A percentile compares a stretch with the other conserved stretches of the same genome.
Evolutionary conservation across 2,888 invertebrate species (phyloP).

Genomic region (Lasius fuliginosus): DNA sequence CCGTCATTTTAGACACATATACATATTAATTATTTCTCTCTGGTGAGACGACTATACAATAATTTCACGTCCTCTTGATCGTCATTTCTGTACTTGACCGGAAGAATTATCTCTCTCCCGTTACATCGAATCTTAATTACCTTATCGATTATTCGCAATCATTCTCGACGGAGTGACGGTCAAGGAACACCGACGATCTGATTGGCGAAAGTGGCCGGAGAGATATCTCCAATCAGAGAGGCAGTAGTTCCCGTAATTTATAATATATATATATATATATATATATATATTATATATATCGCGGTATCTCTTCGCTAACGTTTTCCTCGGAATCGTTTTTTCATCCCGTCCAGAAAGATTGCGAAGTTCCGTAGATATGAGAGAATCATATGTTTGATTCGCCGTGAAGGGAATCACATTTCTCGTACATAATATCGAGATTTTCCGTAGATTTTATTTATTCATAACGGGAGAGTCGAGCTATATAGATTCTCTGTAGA

Average conservation of each 20-base stretch:
- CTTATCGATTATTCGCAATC: slow-evolving; percentile 55
- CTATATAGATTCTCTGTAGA: not conserved
- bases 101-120: slow-evolving; percentile 15
- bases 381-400: slow-evolving; percentile 48
- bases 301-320: not conserved
- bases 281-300: not conserved
- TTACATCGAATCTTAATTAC: slow-evolving; percentile 43
- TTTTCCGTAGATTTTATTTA: not conserved
- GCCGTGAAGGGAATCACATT: not conserved
- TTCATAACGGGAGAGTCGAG: not conserved
- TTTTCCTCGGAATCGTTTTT: slow-evolving; percentile 5
- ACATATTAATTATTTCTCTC: slow-evolving; percentile 37
- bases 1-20: slow-evolving; percentile 40
- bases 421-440: not conserved
- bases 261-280: too few species aligned
- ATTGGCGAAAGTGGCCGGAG: slow-evolving; percentile 92
- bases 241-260: slow-evolving; percentile 74
- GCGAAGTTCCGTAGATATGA: slow-evolving; percentile 12
- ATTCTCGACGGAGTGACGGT: slow-evolving; percentile 44
- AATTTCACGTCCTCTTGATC: slow-evolving; percentile 1
- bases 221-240: slow-evolving; percentile 90
- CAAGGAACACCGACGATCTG: slow-evolving; percentile 83
- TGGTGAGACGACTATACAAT: slow-evolving; percentile 31
- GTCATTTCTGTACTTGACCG: not conserved
- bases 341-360: slow-evolving; percentile 43